Evolutionary conservation across 30 jellyfish, hydroid and myxozoan species (phyloP), one percentile per base, ranked within the genome.

Genomic region (Phacellophora camtschatica): DNA sequence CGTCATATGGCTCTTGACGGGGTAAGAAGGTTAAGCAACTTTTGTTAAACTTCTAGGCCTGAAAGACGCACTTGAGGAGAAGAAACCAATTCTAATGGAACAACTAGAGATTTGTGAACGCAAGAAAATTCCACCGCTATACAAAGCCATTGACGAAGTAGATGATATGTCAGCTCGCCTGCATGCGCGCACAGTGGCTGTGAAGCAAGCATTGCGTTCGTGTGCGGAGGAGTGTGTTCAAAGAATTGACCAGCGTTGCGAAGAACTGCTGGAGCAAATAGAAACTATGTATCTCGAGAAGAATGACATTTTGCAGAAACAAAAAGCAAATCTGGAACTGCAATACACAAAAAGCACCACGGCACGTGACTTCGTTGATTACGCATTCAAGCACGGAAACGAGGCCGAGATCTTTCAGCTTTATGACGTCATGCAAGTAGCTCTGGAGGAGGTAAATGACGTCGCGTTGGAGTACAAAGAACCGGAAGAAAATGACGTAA

Each of bases 401-500:
- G 98, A 92, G 84, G 96, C 96, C 22, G 98, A 92, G 75, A 92
- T 92, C 34, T 92, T 92, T 58, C 86, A 77, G 43, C 74, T 92
- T 20, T 79, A 85, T 56, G 98, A 92, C 64, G 95, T 79, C 33
- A 92, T 92, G 98, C 88, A 77, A 39, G 77, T 63, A 5, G 83
- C 97, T 13, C 82, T 92, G 57, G 81, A 74, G 49, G 91, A 92
- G 13, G 79, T 92, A 37, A 85, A 92, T 41, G 83, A 48, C 50
- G 63, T 57, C 32, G 56, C 70, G 32, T 37, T 92, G 49, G 89
- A 74, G 23, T 92, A 92, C 82, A 80, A 92, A 46, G 98, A 92
- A 85, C 98, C 98, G 29, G 96, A 84, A 65, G 98, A 92, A 66
- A 92, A 92, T 77, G 98, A 92, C 87, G 98, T 92, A 95, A 92